phyloP scores from a whole-genome alignment of 2,797 vertebrate species.

The Cirrhinus mrigala region DNA sequence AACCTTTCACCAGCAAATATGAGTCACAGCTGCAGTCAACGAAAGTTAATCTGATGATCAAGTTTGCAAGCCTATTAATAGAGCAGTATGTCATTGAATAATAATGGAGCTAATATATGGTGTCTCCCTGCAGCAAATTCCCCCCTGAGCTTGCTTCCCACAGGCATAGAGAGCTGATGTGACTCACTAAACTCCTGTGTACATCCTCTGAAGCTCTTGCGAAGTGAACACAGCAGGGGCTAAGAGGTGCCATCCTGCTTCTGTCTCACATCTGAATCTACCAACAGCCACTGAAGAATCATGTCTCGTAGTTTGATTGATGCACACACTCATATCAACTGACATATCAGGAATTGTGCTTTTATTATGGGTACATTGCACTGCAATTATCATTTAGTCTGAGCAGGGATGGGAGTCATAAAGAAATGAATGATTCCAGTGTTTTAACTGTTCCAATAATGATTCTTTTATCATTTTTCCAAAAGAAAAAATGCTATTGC shows the following conservation, averaged over 20 bases:
- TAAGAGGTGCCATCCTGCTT: conserved; percentile 23
- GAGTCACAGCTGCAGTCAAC: background rate
- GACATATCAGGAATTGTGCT: background rate
- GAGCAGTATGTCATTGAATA: conserved; percentile 15
- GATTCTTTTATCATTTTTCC: background rate
- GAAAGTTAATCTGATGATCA: conserved; percentile 5
- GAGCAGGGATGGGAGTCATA: background rate
- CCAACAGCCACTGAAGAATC: background rate
- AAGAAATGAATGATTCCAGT: background rate
- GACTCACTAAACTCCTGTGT: conserved; percentile 3
- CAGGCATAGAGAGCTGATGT: background rate
- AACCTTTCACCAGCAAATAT: background rate
- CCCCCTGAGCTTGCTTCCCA: background rate
- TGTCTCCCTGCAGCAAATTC: conserved; percentile 12
- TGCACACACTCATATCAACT: background rate
- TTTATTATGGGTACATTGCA: background rate
- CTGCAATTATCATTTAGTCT: background rate
- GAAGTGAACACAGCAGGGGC: conserved; percentile 26
- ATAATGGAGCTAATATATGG: conserved; percentile 30
- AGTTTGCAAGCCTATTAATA: conserved; percentile 15
- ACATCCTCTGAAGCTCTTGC: conserved; percentile 5
- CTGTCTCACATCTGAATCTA: conserved; percentile 3
- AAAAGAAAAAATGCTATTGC: background rate
- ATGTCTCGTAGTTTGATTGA: background rate
- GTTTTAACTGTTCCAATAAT: background rate